Conservation (phyloP, 1,140 invertebrate genomes). For the Phocides pigmalion region DNA sequence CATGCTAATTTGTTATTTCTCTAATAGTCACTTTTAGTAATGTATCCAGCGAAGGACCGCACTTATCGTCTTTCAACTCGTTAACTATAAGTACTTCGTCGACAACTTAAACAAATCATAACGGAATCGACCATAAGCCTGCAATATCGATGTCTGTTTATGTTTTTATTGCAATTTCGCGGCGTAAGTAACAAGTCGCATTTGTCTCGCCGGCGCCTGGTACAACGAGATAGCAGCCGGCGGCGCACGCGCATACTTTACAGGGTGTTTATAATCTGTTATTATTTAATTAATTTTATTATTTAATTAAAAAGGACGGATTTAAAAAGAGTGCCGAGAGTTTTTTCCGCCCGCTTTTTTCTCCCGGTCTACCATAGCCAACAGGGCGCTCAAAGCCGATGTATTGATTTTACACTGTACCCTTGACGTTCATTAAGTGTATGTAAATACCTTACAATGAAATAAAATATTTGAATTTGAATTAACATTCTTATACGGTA, state of each 20-base stretch:
- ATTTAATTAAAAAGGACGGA: too few relatives aligned
- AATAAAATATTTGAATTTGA: too few relatives aligned
- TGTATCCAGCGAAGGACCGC: neutral
- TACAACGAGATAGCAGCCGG: conserved; percentile 57
- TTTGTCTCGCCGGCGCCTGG: conserved; percentile 72
- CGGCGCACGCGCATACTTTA: conserved; percentile 43
- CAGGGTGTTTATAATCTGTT: conserved; percentile 35
- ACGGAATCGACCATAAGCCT: conserved; percentile 23
- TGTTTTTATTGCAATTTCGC: conserved; percentile 41
- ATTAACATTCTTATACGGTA: too few relatives aligned
- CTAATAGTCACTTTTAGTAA: neutral
- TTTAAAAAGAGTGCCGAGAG: too few relatives aligned
- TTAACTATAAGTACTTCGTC: neutral
- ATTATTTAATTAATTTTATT: conserved; percentile 11
- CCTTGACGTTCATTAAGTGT: too few relatives aligned
- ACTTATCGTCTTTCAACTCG: neutral
- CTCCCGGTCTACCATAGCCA: too few relatives aligned
- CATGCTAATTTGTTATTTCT: neutral
- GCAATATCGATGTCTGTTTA: conserved; percentile 32
- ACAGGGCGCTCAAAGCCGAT: too few relatives aligned
- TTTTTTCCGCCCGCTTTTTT: too few relatives aligned
- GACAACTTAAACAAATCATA: conserved; percentile 8
- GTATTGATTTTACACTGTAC: too few relatives aligned
- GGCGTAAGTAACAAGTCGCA: conserved; percentile 65
- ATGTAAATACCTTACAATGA: too few relatives aligned